Percentiles rank a stretch among this genome's conserved stretches.
phyloP scores from a whole-genome alignment of 2,113 vertebrate genomes.

The Callocephalon fimbriatum region DNA sequence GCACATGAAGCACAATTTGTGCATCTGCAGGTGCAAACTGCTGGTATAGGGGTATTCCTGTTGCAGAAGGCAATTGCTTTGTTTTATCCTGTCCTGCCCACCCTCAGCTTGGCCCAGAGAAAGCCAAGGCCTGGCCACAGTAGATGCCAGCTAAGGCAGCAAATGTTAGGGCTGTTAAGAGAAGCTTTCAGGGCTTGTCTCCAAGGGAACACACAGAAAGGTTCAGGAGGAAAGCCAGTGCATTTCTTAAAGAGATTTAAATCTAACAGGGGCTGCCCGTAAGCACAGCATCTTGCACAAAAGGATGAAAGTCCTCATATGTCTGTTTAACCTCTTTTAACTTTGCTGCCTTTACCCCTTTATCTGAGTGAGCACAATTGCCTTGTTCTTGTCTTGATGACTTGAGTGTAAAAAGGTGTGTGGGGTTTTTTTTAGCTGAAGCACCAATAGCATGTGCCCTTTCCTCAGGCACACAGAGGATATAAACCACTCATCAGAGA shows the following conservation, averaged over 20 bases:
- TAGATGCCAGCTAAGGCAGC: not conserved
- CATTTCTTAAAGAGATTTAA: constrained; percentile 8
- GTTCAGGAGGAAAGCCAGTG: not conserved
- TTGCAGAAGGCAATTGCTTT: not conserved
- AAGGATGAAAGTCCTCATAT: not conserved
- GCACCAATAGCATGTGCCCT: not conserved
- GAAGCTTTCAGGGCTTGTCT: constrained; percentile 26
- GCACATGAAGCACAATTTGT: not conserved
- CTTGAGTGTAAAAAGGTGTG: not conserved
- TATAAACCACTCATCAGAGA: not conserved
- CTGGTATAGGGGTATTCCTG: accelerated
- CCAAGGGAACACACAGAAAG: constrained; percentile 25
- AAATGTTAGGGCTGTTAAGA: not conserved
- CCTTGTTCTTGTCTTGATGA: not conserved
- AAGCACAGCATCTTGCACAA: not conserved
- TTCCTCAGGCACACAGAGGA: not conserved
- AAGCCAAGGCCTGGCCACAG: not conserved
- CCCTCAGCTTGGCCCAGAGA: not conserved
- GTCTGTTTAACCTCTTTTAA: constrained; percentile 4
- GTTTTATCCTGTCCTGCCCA: not conserved
- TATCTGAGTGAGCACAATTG: not conserved
- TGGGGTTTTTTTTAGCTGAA: not conserved
- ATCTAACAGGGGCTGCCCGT: not conserved
- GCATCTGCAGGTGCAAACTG: not conserved
- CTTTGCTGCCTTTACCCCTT: not conserved